phyloP scores from a whole-genome alignment of 2,888 invertebrate genomes.

The Platypus cylindrus region DNA sequence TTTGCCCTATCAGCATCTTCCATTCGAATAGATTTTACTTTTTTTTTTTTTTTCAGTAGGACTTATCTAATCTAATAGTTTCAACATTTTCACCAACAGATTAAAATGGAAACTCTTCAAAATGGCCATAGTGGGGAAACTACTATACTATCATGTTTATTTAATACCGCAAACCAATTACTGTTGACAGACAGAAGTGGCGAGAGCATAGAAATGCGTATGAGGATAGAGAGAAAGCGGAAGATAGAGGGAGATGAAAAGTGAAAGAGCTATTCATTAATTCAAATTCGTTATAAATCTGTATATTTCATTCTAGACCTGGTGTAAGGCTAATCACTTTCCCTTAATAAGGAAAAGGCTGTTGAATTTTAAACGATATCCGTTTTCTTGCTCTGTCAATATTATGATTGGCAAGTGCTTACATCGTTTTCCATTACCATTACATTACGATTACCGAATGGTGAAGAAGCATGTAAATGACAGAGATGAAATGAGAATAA shows the following conservation, averaged over 20 bases:
- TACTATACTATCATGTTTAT: background rate
- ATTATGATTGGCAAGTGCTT: constrained; percentile 34
- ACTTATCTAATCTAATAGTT: no score
- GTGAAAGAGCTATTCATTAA: constrained; percentile 27
- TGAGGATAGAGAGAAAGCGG: no score
- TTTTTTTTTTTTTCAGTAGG: no score
- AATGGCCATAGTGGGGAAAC: no score
- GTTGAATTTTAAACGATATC: constrained; percentile 34
- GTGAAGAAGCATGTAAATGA: constrained; percentile 16
- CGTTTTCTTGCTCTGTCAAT: constrained; percentile 30
- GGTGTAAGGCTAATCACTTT: constrained; percentile 29
- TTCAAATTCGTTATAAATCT: constrained; percentile 24
- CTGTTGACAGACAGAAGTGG: background rate
- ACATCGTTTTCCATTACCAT: constrained; percentile 29
- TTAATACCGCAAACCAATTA: background rate
- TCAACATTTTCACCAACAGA: no score
- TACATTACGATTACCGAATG: constrained; percentile 31
- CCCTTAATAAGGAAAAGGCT: constrained; percentile 32
- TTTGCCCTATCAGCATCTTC: no score
- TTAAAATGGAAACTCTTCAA: background rate
- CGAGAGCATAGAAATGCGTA: constrained; percentile 2
- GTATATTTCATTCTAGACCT: no score
- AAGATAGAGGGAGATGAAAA: no score
- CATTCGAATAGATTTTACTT: no score
- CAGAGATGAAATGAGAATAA: constrained; percentile 4